A percentile compares a stretch with the other conserved stretches of the same genome.
Conservation (phyloP, 2,797 vertebrate species). For the Gadopsis marmoratus region DNA sequence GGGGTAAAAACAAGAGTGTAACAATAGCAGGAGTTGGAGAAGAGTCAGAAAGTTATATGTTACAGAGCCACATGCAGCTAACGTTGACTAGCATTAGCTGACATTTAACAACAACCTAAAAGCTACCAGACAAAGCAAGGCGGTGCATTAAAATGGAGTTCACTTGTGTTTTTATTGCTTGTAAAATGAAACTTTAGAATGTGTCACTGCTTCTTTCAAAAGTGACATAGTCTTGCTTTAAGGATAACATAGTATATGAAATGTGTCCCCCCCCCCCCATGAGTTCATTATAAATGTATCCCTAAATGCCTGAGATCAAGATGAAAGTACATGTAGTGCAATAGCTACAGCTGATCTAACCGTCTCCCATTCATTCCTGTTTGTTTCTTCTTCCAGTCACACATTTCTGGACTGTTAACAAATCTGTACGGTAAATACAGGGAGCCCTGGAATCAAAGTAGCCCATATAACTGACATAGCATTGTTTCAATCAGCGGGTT, state of each 20-base stretch:
- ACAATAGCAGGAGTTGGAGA: background rate
- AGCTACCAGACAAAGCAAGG: background rate
- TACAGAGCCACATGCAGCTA: background rate
- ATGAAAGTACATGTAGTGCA: background rate
- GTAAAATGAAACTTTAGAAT: background rate
- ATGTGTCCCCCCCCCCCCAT: background rate
- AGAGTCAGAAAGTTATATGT: background rate
- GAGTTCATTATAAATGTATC: background rate
- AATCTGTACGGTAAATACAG: background rate
- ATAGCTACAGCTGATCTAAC: background rate
- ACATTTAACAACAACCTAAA: background rate
- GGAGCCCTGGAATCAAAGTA: background rate
- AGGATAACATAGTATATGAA: background rate
- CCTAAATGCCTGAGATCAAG: background rate
- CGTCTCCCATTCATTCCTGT: slow-evolving; percentile 6
- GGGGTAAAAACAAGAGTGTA: background rate
- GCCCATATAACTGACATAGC: background rate
- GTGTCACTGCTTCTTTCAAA: background rate
- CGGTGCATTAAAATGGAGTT: too few relatives aligned
- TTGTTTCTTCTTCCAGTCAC: slow-evolving; percentile 1
- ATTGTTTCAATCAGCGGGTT: slow-evolving; percentile 20
- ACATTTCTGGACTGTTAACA: slow-evolving; percentile 16
- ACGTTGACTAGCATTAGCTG: background rate
- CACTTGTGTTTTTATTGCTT: background rate
- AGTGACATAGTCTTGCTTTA: background rate